phyloP scores from a whole-genome alignment of 2,888 invertebrate genomes.

The Meliscaeva auricollis region DNA sequence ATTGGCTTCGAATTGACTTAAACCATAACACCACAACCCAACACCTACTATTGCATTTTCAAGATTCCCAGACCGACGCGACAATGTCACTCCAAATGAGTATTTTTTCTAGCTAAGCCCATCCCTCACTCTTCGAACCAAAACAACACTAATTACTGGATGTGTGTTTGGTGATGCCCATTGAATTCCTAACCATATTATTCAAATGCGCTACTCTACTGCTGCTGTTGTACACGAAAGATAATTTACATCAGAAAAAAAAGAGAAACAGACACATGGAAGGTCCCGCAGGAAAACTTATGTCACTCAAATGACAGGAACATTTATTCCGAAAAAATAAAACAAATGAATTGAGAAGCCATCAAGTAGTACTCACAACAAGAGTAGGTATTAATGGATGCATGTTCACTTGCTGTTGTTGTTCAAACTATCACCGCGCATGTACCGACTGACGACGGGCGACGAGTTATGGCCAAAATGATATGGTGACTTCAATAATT shows the following conservation, averaged over 20 bases:
- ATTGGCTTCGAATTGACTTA: background rate
- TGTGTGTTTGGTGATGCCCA: slow-evolving; percentile 10
- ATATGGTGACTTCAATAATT: slow-evolving; percentile 54
- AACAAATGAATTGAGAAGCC: slow-evolving; percentile 35
- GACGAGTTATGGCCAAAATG: slow-evolving; percentile 71
- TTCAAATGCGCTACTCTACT: slow-evolving; percentile 45
- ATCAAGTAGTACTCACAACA: slow-evolving; percentile 50
- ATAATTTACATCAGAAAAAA: slow-evolving; percentile 61
- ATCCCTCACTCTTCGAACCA: slow-evolving; percentile 11
- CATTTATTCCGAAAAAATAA: slow-evolving; percentile 67
- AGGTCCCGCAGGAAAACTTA: slow-evolving; percentile 64
- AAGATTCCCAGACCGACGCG: slow-evolving; percentile 60
- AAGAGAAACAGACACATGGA: slow-evolving; percentile 38
- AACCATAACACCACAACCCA: slow-evolving; percentile 15
- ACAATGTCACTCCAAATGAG: slow-evolving; percentile 41
- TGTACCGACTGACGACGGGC: background rate
- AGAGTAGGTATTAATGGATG: slow-evolving; percentile 43
- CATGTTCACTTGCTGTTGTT: slow-evolving; percentile 16
- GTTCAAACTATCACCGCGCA: too few relatives aligned
- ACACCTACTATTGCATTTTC: slow-evolving; percentile 27
- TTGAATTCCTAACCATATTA: slow-evolving; percentile 56
- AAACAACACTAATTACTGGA: slow-evolving; percentile 49
- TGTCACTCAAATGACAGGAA: slow-evolving; percentile 69
- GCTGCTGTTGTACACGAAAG: slow-evolving; percentile 51
- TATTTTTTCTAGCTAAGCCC: slow-evolving; percentile 54